A percentile compares a stretch with the other conserved stretches of the same genome.
Evolutionary conservation across 2,888 invertebrate genomes (phyloP).

Genomic region (Brassicogethes aeneus): DNA sequence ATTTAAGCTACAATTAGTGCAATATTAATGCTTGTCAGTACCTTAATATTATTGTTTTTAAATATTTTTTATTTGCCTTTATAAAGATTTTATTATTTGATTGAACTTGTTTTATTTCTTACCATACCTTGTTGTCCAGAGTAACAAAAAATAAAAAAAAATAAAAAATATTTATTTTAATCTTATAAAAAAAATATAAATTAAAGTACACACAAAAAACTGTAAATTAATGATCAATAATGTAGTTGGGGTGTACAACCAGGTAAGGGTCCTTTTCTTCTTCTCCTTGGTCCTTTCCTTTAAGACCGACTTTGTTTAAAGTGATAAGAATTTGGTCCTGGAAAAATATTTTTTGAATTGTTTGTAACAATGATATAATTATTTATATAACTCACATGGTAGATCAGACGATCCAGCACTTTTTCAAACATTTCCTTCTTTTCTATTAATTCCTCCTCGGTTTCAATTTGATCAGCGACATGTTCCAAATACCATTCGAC

Average conservation of each 20-base stretch:
- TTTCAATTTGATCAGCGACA: slow-evolving; percentile 78
- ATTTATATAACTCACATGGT: slow-evolving; percentile 52
- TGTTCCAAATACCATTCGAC: slow-evolving; percentile 91
- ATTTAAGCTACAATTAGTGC: too few species aligned
- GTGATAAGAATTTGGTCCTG: slow-evolving; percentile 82
- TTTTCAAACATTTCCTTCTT: slow-evolving; percentile 87
- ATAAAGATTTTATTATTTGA: too few species aligned
- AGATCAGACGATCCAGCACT: slow-evolving; percentile 84
- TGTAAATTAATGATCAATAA: slow-evolving; percentile 51
- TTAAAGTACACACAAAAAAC: too few species aligned
- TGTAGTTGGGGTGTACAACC: slow-evolving; percentile 95
- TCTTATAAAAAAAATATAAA: too few species aligned
- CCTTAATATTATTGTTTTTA: too few species aligned
- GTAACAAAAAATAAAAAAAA: too few species aligned
- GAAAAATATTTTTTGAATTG: slow-evolving; percentile 27
- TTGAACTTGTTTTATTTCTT: too few species aligned
- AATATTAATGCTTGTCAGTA: too few species aligned
- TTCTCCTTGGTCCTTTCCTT: slow-evolving; percentile 47
- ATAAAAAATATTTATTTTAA: background rate
- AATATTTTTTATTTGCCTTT: too few species aligned
- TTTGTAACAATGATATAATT: too few species aligned
- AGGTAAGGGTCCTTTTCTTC: slow-evolving; percentile 77
- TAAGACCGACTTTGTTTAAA: slow-evolving; percentile 47
- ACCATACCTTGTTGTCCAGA: too few species aligned
- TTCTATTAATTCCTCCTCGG: slow-evolving; percentile 82